phyloP scores from a whole-genome alignment of 2,888 invertebrate species.

The Myopa tessellatipennis region DNA sequence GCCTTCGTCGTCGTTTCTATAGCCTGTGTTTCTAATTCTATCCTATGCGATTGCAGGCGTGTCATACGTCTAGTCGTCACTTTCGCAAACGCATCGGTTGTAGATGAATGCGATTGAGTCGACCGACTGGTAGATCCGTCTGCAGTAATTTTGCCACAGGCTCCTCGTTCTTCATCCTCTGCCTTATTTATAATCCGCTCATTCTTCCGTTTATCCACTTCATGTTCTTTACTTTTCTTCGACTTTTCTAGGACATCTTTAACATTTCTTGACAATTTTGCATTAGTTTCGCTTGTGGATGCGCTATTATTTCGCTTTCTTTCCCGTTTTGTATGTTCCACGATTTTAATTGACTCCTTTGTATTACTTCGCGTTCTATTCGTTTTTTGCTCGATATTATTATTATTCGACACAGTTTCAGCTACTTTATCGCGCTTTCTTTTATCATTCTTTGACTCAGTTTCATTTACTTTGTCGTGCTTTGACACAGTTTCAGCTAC shows the following conservation, averaged over 20 bases:
- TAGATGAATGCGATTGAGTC: background rate
- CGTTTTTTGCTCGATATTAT: background rate
- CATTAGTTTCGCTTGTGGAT: background rate
- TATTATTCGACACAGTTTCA: background rate
- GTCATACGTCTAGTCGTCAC: constrained; percentile 39
- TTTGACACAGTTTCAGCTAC: too few species aligned
- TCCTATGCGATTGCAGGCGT: constrained; percentile 37
- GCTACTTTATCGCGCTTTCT: background rate
- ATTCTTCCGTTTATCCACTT: too few species aligned
- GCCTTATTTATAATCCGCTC: background rate
- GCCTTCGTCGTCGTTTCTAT: background rate
- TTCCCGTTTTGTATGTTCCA: too few species aligned
- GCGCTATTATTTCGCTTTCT: background rate
- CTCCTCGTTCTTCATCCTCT: background rate
- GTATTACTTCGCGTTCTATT: too few species aligned
- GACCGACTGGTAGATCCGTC: background rate
- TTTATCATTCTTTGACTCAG: background rate
- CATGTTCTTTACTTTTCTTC: background rate
- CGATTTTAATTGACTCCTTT: too few species aligned
- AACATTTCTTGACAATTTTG: background rate
- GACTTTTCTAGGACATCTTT: background rate
- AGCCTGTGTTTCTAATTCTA: constrained; percentile 1
- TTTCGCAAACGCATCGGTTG: background rate
- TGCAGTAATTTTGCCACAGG: background rate
- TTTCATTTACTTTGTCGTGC: too few species aligned